These are phyloP conservation scores for Sarcophaga subvicina DNA, from an alignment of 2,888 invertebrate species.

Conservation along the genomic window DNA sequence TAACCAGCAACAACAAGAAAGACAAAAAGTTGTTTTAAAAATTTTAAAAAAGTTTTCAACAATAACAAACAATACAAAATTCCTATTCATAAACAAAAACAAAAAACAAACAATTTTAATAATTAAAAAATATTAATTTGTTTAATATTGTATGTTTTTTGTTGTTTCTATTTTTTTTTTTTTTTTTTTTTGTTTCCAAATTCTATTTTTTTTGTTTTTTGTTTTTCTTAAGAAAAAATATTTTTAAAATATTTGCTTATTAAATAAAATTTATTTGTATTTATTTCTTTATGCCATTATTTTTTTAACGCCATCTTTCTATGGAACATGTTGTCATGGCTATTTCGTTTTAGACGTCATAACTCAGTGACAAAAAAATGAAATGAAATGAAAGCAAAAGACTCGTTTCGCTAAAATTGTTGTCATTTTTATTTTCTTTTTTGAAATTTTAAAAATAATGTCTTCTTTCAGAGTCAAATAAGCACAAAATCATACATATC, in stretches of 20 bases:
- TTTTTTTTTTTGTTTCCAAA: too few species aligned
- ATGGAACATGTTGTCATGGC: conserved; percentile 19
- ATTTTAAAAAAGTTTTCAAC: background rate
- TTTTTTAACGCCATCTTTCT: background rate
- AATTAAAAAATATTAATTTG: too few species aligned
- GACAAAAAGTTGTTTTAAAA: background rate
- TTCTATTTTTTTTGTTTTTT: too few species aligned
- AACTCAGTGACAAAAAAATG: background rate
- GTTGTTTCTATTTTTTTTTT: too few species aligned
- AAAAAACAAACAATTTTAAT: background rate
- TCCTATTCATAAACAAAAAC: background rate
- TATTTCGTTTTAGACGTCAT: conserved; percentile 21
- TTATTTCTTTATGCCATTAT: conserved; percentile 11
- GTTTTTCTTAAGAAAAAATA: too few species aligned
- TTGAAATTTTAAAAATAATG: background rate
- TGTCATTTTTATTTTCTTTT: too few species aligned
- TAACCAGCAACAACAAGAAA: background rate
- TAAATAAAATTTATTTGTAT: background rate
- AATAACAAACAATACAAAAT: background rate
- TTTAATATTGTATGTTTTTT: too few species aligned
- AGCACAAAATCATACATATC: too few species aligned
- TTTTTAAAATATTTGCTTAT: conserved; percentile 3
- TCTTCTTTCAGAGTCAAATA: background rate
- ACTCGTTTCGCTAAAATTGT: background rate
- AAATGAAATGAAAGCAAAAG: background rate